These are phyloP conservation scores for Danionella dracula DNA, from an alignment of 2,797 vertebrate genomes.

Conservation along the genomic window DNA sequence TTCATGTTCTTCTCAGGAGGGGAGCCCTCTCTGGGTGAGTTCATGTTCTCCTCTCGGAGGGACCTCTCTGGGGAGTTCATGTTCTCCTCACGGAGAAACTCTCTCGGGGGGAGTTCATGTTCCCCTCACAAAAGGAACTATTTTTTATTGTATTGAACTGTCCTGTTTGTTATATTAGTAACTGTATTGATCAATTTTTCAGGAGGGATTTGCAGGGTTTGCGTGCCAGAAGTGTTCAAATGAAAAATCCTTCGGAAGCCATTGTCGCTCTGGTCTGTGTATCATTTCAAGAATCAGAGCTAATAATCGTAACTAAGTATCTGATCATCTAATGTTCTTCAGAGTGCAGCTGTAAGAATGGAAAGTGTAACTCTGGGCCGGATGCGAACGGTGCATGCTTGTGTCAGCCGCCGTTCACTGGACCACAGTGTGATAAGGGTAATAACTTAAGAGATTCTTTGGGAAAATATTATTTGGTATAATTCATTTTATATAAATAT, in stretches of 20 bases:
- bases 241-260: slow-evolving; percentile 67
- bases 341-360: slow-evolving; percentile 83
- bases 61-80: too few relatives aligned
- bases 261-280: slow-evolving; percentile 78
- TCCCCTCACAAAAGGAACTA: too few relatives aligned
- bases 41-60: too few relatives aligned
- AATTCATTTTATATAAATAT: too few relatives aligned
- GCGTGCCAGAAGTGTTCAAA: slow-evolving; percentile 83
- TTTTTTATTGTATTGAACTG: too few relatives aligned
- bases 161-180: too few relatives aligned
- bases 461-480: too few relatives aligned
- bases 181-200: not conserved
- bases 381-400: slow-evolving; percentile 78
- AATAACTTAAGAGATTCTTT: slow-evolving; percentile 16
- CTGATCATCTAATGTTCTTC: not conserved
- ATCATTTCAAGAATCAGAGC: not conserved
- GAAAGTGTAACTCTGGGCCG: slow-evolving; percentile 73
- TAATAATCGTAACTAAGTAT: not conserved
- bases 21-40: too few relatives aligned
- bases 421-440: slow-evolving; percentile 82
- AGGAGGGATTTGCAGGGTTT: slow-evolving; percentile 74
- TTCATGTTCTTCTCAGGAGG: too few relatives aligned
- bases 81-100: too few relatives aligned
- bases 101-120: too few relatives aligned
- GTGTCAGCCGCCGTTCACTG: slow-evolving; percentile 84